Conservation (phyloP, 1,140 invertebrate genomes). For the Charaxes varanes region DNA sequence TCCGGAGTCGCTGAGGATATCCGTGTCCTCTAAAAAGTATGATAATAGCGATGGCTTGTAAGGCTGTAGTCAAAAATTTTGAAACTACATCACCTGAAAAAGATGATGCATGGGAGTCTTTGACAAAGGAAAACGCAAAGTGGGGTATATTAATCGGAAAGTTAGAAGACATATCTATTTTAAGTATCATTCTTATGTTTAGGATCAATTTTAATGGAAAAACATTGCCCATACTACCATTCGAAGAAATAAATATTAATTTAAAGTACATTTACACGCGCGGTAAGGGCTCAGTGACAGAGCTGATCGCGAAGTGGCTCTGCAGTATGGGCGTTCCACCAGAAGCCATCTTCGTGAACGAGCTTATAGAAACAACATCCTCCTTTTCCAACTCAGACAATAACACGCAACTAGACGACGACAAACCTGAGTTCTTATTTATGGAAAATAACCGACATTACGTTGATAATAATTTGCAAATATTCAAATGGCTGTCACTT, state of each 20-base stretch:
- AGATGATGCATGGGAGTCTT: constrained; percentile 85
- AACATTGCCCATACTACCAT: constrained; percentile 74
- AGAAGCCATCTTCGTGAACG: constrained; percentile 52
- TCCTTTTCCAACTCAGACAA: constrained; percentile 12
- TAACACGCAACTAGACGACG: constrained; percentile 24
- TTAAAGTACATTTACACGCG: constrained; percentile 83
- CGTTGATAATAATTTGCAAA: constrained; percentile 52
- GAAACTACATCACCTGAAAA: constrained; percentile 65
- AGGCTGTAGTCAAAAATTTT: constrained; percentile 76
- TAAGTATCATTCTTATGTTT: constrained; percentile 81
- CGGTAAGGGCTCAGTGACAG: constrained; percentile 89
- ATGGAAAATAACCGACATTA: constrained; percentile 44
- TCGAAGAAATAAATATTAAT: constrained; percentile 80
- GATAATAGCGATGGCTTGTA: constrained; percentile 84
- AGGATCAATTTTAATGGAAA: constrained; percentile 55
- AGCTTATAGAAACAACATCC: constrained; percentile 43
- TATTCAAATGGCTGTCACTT: constrained; percentile 76
- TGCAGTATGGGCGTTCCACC: constrained; percentile 82
- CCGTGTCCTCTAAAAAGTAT: no score
- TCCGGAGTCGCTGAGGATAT: no score
- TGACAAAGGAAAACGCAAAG: constrained; percentile 88
- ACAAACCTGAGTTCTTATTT: constrained; percentile 41
- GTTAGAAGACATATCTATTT: constrained; percentile 89
- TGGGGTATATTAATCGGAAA: constrained; percentile 91
- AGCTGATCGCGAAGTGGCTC: constrained; percentile 88